Base-by-base conservation (phyloP, 1,140 invertebrate genomes). In the Steinernema khuongi region DNA sequence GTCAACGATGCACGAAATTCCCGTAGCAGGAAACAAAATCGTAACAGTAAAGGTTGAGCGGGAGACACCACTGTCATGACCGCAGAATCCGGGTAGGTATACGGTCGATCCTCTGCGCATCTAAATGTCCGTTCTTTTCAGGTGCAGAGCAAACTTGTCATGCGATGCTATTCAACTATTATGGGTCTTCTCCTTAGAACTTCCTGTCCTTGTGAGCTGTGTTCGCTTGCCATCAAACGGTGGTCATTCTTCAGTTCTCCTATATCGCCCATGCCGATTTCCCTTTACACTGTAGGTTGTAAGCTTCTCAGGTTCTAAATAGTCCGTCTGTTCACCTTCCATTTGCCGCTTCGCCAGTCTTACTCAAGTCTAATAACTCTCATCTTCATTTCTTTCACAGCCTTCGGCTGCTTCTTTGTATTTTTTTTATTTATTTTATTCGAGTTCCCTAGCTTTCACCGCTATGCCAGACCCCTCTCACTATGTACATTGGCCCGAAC, bases 1-100 rank as follows among this genome's bases (percentile, higher is more conserved):
- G 11, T 60, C 50, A 60, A 60, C 50, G 26, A 11, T 60, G 11
- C 50, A 60, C 50, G 26, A 14, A 60, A 60, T 60, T 17, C 50
- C 50, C 50, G 50, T 60, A 7, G 11, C 50, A 60, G 50, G 50
- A 60, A 60, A 60, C 50, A 60, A 60, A 60, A 60, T 41, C 36
- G 36, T 60, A 60, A 60, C 50, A 14, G 50, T 60, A 60, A 60
- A 60, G 50, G 50, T 60, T 60, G 50, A 60, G 50, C 50, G 50
- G 22, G 50, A 60, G 50, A 22, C 50, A 26, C 26, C 50, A 17
- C 50, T 60, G 50, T 60, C 50, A 60, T 60, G 50, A 60, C 50
- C 50, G 22, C 50, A 22, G 4, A 14, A 14, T 60, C 50, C 50
- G 50, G 50, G 50, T 60, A 60, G 26, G 50, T 41, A n/a, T 41